These are phyloP conservation scores for Corvus moneduloides DNA, from an alignment of 2,113 vertebrate genomes.

Conservation along the genomic window DNA sequence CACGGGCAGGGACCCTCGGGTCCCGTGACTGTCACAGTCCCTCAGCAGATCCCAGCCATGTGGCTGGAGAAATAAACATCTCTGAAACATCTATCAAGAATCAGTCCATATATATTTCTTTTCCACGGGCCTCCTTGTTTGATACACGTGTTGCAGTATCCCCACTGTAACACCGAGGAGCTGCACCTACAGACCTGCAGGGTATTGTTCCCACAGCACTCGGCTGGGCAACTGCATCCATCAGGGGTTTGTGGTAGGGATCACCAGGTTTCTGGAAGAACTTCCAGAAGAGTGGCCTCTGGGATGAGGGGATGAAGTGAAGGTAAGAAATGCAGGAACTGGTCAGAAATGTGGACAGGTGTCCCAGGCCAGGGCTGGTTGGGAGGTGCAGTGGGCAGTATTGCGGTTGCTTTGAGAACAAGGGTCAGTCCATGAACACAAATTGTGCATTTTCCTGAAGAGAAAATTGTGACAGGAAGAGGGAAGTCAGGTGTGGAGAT, in stretches of 20 bases:
- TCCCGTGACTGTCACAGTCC: too few relatives aligned
- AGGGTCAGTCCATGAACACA: not conserved
- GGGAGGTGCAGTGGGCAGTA: not conserved
- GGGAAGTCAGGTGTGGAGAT: not conserved
- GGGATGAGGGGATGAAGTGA: not conserved
- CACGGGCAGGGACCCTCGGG: too few relatives aligned
- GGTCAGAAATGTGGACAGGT: not conserved
- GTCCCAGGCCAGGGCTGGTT: not conserved
- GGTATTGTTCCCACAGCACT: not conserved
- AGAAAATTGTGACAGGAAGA: not conserved
- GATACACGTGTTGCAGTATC: too few relatives aligned
- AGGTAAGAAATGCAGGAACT: not conserved
- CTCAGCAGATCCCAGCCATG: too few relatives aligned
- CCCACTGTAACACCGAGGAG: too few relatives aligned
- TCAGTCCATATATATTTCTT: too few relatives aligned
- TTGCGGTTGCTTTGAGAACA: rapidly evolving
- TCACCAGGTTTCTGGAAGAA: not conserved
- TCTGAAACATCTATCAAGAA: too few relatives aligned
- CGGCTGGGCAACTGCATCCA: not conserved
- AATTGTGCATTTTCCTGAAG: not conserved
- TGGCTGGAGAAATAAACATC: too few relatives aligned
- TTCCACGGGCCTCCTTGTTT: too few relatives aligned
- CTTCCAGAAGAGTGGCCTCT: not conserved
- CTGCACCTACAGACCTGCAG: not conserved
- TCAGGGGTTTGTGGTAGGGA: not conserved